Evolutionary conservation across 2,888 invertebrate genomes (phyloP).

Genomic region (Sminthurinus aureus): DNA sequence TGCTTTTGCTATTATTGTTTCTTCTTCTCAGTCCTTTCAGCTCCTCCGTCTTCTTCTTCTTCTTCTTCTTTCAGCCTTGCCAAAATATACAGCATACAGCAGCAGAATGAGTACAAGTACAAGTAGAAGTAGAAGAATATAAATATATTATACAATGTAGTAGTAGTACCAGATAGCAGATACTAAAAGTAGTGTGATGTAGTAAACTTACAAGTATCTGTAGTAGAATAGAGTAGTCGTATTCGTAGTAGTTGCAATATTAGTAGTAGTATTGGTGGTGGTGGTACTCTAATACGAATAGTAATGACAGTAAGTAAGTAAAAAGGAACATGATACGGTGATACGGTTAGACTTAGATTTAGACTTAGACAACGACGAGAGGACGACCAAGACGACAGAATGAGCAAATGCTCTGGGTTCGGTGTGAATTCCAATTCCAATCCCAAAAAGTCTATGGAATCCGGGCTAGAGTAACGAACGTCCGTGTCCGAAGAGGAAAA

Average conservation of each 20-base stretch:
- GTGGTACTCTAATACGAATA: too few relatives aligned
- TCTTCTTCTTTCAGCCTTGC: not conserved
- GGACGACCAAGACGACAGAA: not conserved
- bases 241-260: too few relatives aligned
- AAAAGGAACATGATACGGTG: conserved; percentile 1
- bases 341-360: not conserved
- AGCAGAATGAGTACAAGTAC: too few relatives aligned
- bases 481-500: conserved; percentile 7
- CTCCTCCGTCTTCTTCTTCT: not conserved
- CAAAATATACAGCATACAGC: too few relatives aligned
- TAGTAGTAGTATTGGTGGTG: too few relatives aligned
- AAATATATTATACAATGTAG: too few relatives aligned
- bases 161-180: too few relatives aligned
- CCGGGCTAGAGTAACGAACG: conserved; percentile 12
- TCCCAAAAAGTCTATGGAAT: conserved; percentile 12
- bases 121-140: too few relatives aligned
- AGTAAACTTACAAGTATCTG: too few relatives aligned
- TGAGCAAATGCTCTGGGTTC: not conserved
- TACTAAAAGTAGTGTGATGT: too few relatives aligned
- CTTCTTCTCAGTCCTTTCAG: not conserved
- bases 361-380: not conserved
- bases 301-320: not conserved
- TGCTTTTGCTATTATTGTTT: not conserved
- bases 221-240: too few relatives aligned
- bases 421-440: not conserved